Conservation (phyloP, 2,888 invertebrate species). For the Cheilosia urbana region DNA sequence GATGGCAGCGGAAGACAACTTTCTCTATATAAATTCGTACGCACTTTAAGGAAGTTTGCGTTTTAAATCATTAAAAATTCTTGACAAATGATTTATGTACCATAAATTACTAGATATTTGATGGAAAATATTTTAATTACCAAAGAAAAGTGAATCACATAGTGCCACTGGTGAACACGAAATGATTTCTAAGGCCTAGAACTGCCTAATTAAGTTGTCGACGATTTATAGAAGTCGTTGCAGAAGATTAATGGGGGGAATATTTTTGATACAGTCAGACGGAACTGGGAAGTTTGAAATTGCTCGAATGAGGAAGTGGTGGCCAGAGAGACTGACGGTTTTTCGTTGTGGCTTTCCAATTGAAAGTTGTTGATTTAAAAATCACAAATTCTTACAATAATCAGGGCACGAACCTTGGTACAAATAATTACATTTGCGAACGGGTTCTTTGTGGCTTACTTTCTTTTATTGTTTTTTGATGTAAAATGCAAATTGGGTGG, state of each 20-base stretch:
- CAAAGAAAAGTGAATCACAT: constrained; percentile 2
- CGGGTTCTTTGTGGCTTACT: too few relatives aligned
- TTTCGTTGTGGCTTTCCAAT: too few relatives aligned
- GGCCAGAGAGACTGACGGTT: too few relatives aligned
- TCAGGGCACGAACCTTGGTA: too few relatives aligned
- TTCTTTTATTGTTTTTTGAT: too few relatives aligned
- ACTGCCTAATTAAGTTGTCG: not conserved
- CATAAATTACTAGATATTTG: constrained; percentile 5
- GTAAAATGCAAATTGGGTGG: too few relatives aligned
- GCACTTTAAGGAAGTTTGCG: not conserved
- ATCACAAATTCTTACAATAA: too few relatives aligned
- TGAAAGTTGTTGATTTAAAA: too few relatives aligned
- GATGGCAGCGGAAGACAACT: constrained; percentile 40
- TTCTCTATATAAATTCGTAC: constrained; percentile 20
- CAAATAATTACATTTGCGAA: too few relatives aligned
- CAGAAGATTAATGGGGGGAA: not conserved
- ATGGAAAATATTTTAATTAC: constrained; percentile 34
- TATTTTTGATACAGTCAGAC: too few relatives aligned
- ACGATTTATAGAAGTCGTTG: not conserved
- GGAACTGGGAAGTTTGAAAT: too few relatives aligned
- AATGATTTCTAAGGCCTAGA: not conserved
- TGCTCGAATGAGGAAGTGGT: too few relatives aligned
- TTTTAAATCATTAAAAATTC: constrained; percentile 29
- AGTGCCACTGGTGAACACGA: constrained; percentile 5
- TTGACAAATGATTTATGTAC: constrained; percentile 39